phyloP scores from a whole-genome alignment of 2,797 vertebrate genomes.

The Cryptoprocta ferox region DNA sequence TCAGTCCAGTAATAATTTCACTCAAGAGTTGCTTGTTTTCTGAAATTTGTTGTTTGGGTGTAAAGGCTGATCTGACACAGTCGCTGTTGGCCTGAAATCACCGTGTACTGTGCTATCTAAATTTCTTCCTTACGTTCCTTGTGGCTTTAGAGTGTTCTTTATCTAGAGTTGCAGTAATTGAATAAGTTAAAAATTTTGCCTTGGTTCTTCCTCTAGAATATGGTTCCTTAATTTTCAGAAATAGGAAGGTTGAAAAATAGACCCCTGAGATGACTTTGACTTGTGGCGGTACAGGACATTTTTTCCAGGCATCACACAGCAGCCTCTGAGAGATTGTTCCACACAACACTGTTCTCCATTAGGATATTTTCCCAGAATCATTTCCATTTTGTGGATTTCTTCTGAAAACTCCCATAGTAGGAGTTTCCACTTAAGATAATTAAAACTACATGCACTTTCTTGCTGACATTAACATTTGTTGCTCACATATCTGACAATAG shows the following conservation, averaged over 20 bases:
- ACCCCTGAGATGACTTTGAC: not conserved
- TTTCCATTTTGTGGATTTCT: slow-evolving; percentile 77
- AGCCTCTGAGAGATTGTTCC: slow-evolving; percentile 60
- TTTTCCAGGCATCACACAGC: not conserved
- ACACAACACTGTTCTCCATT: slow-evolving; percentile 61
- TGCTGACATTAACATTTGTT: slow-evolving; percentile 50
- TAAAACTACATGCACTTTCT: slow-evolving; percentile 60
- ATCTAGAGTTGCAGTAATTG: not conserved
- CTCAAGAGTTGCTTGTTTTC: not conserved
- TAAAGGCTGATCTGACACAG: not conserved
- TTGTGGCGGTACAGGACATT: not conserved
- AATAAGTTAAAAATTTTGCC: not conserved
- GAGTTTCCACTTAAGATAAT: slow-evolving; percentile 72
- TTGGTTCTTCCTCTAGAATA: not conserved
- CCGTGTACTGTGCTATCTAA: not conserved
- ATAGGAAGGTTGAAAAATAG: not conserved
- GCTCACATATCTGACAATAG: slow-evolving; percentile 11
- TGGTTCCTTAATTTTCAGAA: not conserved
- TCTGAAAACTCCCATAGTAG: slow-evolving; percentile 52
- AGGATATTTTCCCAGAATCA: slow-evolving; percentile 75
- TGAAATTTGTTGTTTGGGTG: not conserved
- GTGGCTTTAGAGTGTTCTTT: not conserved
- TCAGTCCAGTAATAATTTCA: not conserved
- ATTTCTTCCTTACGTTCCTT: not conserved
- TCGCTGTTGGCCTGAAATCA: not conserved